Conservation (phyloP, 2,888 invertebrate species). For the Lepeophtheirus nordmannii region DNA sequence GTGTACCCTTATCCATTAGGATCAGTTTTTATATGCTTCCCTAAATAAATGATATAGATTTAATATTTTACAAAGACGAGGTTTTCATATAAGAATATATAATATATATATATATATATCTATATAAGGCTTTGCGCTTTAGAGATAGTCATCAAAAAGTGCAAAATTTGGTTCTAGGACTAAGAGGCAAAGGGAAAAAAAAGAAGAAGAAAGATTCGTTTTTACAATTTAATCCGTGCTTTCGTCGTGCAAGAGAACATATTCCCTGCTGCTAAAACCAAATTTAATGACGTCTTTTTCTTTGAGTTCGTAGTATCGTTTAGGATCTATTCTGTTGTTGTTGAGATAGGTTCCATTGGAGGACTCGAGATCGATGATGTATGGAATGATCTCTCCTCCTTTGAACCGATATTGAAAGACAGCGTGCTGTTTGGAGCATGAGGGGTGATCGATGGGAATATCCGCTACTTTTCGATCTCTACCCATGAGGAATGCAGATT, state of each 20-base stretch:
- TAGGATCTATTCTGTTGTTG: slow-evolving; percentile 73
- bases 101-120: too few species aligned
- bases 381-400: slow-evolving; percentile 45
- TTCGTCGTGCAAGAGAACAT: slow-evolving; percentile 81
- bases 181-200: too few species aligned
- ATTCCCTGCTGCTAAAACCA: slow-evolving; percentile 89
- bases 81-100: too few species aligned
- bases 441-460: slow-evolving; percentile 94
- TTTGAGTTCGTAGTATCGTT: slow-evolving; percentile 77
- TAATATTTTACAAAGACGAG: too few species aligned
- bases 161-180: too few species aligned
- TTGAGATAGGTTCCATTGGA: slow-evolving; percentile 94
- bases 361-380: slow-evolving; percentile 89
- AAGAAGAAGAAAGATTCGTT: too few species aligned
- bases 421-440: slow-evolving; percentile 95
- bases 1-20: too few species aligned
- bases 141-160: too few species aligned
- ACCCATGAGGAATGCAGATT: slow-evolving; percentile 85
- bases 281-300: slow-evolving; percentile 95
- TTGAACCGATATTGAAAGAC: slow-evolving; percentile 59
- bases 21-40: too few species aligned
- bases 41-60: too few species aligned
- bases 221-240: slow-evolving; percentile 30
- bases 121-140: too few species aligned
- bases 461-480: slow-evolving; percentile 87